These are phyloP conservation scores for Nomada lathburiana DNA, from an alignment of 2,888 invertebrate species.

Conservation along the genomic window DNA sequence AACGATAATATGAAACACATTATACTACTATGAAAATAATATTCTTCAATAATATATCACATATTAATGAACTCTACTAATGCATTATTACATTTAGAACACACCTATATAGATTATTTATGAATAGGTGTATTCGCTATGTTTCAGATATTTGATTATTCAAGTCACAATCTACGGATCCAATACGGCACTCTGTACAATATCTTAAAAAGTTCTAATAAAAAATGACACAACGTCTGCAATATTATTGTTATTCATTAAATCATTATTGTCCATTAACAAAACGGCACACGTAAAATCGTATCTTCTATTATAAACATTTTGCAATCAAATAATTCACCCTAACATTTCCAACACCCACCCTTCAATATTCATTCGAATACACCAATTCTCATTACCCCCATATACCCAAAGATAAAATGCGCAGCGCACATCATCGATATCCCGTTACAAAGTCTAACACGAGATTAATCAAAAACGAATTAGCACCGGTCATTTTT, in stretches of 20 bases:
- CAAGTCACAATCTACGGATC: too few relatives aligned
- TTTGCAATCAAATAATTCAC: too few relatives aligned
- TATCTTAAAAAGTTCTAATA: too few relatives aligned
- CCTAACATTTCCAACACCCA: too few relatives aligned
- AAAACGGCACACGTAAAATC: too few relatives aligned
- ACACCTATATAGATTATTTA: neutral
- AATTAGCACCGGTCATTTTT: slow-evolving; percentile 1
- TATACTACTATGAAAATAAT: neutral
- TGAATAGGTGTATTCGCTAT: neutral
- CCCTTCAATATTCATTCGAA: neutral
- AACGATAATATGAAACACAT: too few relatives aligned
- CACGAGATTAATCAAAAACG: neutral
- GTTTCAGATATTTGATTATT: too few relatives aligned
- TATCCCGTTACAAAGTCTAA: neutral
- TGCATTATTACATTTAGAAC: neutral
- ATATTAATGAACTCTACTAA: neutral
- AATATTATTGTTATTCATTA: too few relatives aligned
- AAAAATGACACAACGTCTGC: too few relatives aligned
- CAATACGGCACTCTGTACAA: too few relatives aligned
- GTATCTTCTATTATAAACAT: too few relatives aligned
- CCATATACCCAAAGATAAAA: neutral
- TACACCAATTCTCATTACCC: neutral
- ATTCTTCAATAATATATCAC: neutral
- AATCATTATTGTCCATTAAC: too few relatives aligned
- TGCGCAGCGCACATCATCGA: neutral